Conservation (phyloP, 2,797 vertebrate genomes). For the Danio kyathit region DNA sequence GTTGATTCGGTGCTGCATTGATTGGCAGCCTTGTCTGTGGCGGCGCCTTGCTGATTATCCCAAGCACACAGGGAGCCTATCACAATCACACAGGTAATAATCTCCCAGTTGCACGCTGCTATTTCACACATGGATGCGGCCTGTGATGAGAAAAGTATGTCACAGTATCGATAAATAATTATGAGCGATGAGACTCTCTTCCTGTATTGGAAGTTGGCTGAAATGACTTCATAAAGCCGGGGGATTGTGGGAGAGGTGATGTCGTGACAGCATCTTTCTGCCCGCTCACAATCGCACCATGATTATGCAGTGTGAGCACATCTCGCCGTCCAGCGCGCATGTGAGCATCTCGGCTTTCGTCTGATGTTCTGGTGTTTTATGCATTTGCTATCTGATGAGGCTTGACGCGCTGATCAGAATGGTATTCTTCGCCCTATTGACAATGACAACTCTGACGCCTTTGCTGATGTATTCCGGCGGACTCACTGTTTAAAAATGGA, state of each 20-base stretch:
- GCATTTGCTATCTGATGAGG: constrained; percentile 49
- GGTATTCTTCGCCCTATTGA: constrained; percentile 29
- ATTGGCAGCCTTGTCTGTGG: constrained; percentile 52
- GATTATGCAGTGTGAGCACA: constrained; percentile 82
- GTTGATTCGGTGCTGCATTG: constrained; percentile 51
- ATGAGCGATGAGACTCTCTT: constrained; percentile 72
- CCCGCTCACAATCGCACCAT: constrained; percentile 72
- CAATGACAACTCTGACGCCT: constrained; percentile 34
- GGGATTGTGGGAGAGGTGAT: constrained; percentile 69
- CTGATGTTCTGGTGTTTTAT: constrained; percentile 49
- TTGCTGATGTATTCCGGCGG: constrained; percentile 67
- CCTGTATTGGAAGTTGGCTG: constrained; percentile 65
- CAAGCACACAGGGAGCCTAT: constrained; percentile 44
- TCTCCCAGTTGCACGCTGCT: constrained; percentile 71
- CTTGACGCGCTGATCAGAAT: constrained; percentile 36
- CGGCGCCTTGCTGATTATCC: constrained; percentile 49
- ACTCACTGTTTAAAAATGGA: constrained; percentile 30
- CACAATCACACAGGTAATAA: constrained; percentile 72
- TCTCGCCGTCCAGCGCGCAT: constrained; percentile 77
- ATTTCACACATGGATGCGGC: constrained; percentile 84
- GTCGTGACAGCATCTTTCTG: constrained; percentile 68
- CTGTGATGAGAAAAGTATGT: constrained; percentile 81
- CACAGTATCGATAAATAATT: constrained; percentile 83
- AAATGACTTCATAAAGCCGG: constrained; percentile 65
- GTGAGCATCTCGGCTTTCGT: constrained; percentile 71